A percentile compares a stretch with the other conserved stretches of the same genome.
phyloP scores from a whole-genome alignment of 2,113 vertebrate species.

The Anseranas semipalmata region DNA sequence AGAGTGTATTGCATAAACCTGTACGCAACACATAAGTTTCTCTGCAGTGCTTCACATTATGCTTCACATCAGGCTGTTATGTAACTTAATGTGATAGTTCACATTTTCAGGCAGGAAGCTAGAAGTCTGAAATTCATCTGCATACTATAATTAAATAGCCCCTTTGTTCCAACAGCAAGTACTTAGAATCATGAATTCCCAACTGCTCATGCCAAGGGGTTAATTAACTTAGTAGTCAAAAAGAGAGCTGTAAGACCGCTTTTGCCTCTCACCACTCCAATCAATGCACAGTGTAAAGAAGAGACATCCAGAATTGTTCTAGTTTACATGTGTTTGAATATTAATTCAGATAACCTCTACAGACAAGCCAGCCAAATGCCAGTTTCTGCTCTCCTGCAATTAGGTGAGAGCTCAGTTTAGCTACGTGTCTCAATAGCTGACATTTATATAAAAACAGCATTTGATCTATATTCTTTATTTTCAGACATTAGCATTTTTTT shows the following conservation, averaged over 20 bases:
- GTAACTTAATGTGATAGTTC: conserved; percentile 6
- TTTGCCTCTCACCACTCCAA: neutral
- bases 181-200: conserved; percentile 37
- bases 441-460: neutral
- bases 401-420: neutral
- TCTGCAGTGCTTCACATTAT: neutral
- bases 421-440: neutral
- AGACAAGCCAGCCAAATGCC: conserved; percentile 12
- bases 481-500: neutral
- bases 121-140: conserved; percentile 54
- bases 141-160: conserved; percentile 66
- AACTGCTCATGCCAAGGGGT: conserved; percentile 49
- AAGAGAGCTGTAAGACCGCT: conserved; percentile 6
- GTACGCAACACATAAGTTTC: neutral
- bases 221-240: conserved; percentile 68
- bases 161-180: conserved; percentile 47
- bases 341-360: conserved; percentile 49
- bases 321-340: conserved; percentile 50
- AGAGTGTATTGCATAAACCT: neutral
- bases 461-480: neutral
- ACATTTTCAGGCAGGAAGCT: conserved; percentile 39
- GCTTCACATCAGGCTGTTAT: conserved; percentile 7
- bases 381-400: neutral
- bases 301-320: conserved; percentile 42
- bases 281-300: conserved; percentile 13